These are phyloP conservation scores for Plagiodera versicolora DNA, from an alignment of 2,888 invertebrate genomes.

Conservation along the genomic window DNA sequence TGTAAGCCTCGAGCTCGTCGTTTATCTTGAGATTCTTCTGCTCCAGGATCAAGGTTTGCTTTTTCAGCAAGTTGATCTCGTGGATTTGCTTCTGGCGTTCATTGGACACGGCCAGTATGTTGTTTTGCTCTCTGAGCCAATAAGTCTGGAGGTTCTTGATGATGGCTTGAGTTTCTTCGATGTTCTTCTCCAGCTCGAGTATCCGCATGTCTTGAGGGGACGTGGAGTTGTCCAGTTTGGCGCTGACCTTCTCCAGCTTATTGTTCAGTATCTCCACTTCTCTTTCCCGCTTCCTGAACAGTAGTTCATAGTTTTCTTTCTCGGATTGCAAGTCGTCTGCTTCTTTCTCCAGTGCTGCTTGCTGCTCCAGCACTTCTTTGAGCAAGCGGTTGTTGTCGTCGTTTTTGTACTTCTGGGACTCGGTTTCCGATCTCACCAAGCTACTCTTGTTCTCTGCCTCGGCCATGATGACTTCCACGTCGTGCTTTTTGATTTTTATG, in stretches of 20 bases:
- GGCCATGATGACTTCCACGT: slow-evolving; percentile 43
- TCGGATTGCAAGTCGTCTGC: slow-evolving; percentile 54
- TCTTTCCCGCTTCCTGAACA: slow-evolving; percentile 57
- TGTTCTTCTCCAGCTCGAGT: slow-evolving; percentile 65
- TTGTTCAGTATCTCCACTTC: slow-evolving; percentile 57
- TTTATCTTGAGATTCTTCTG: slow-evolving; percentile 74
- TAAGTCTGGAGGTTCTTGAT: slow-evolving; percentile 69
- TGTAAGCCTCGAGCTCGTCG: slow-evolving; percentile 63
- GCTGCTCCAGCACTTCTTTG: slow-evolving; percentile 49
- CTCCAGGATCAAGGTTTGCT: slow-evolving; percentile 69
- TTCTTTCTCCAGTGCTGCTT: slow-evolving; percentile 53
- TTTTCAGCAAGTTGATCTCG: slow-evolving; percentile 70
- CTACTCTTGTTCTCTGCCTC: slow-evolving; percentile 63
- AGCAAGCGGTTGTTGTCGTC: slow-evolving; percentile 46
- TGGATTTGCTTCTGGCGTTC: slow-evolving; percentile 69
- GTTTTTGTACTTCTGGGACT: slow-evolving; percentile 53
- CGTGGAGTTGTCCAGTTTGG: slow-evolving; percentile 56
- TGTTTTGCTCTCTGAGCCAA: slow-evolving; percentile 77
- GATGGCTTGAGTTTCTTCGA: slow-evolving; percentile 63
- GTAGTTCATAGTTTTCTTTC: slow-evolving; percentile 53
- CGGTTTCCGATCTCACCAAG: slow-evolving; percentile 61
- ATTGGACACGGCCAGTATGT: slow-evolving; percentile 68
- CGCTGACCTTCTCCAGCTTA: slow-evolving; percentile 58
- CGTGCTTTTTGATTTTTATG: slow-evolving; percentile 53
- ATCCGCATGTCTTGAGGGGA: slow-evolving; percentile 66